phyloP scores from a whole-genome alignment of 2,797 vertebrate genomes.

The Paedocypris micromegethes region DNA sequence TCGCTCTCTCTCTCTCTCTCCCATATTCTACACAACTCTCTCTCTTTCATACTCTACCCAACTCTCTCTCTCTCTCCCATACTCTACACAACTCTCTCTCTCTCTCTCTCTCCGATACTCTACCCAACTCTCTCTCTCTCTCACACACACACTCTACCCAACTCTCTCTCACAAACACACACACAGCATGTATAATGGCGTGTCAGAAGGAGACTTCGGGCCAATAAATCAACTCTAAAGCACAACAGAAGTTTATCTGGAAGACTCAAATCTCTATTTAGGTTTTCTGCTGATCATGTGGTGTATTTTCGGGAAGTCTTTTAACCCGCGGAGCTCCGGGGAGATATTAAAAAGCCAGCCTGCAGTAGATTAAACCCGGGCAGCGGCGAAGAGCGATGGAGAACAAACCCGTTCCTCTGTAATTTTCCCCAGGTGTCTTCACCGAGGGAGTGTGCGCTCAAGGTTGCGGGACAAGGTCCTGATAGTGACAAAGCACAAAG shows the following conservation, averaged over 20 bases:
- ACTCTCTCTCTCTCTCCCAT: too few relatives aligned
- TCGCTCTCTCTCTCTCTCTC: too few relatives aligned
- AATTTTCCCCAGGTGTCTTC: constrained; percentile 53
- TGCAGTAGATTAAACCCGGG: constrained; percentile 53
- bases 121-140: too few relatives aligned
- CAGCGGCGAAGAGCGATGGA: constrained; percentile 44
- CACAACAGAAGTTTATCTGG: constrained; percentile 8
- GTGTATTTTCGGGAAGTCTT: constrained; percentile 45
- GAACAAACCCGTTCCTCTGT: constrained; percentile 48
- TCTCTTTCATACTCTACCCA: too few relatives aligned
- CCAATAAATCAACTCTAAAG: constrained; percentile 19
- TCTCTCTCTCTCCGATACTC: too few relatives aligned
- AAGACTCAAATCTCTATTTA: constrained; percentile 13
- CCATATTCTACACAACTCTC: too few relatives aligned
- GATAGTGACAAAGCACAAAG: constrained; percentile 57
- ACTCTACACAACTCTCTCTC: too few relatives aligned
- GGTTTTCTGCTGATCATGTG: constrained; percentile 33
- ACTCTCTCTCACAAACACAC: not conserved
- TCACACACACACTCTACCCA: not conserved
- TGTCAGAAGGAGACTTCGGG: not conserved
- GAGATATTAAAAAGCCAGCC: constrained; percentile 50
- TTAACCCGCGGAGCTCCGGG: constrained; percentile 38
- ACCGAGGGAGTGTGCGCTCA: constrained; percentile 53
- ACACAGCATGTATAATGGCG: not conserved
- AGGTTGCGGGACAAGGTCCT: constrained; percentile 60